phyloP scores from a whole-genome alignment of 1,140 invertebrate genomes.

The Pogonognathellus flavescens region DNA sequence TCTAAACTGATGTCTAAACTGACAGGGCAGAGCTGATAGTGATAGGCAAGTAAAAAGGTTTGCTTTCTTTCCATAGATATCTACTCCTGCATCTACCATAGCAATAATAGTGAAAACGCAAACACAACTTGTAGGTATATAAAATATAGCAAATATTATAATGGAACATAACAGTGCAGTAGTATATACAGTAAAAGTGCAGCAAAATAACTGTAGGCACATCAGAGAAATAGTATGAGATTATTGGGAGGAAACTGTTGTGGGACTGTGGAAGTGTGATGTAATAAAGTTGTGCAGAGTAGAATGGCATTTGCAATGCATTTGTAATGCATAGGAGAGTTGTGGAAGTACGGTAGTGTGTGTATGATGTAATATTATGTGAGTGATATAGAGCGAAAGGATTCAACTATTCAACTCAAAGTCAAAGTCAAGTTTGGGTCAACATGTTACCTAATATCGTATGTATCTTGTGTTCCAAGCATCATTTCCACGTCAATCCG shows the following conservation, averaged over 20 bases:
- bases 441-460: slow-evolving; percentile 61
- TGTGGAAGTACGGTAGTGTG: too few species aligned
- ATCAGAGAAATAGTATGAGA: neutral
- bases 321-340: too few species aligned
- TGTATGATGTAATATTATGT: too few species aligned
- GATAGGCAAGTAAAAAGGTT: slow-evolving; percentile 36
- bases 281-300: neutral
- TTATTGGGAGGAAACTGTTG: slow-evolving; percentile 14
- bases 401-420: slow-evolving; percentile 30
- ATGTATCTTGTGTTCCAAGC: slow-evolving; percentile 59
- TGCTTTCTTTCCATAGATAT: neutral
- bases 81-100: neutral
- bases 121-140: neutral
- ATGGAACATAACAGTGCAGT: neutral
- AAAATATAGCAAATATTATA: neutral
- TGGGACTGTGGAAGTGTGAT: neutral
- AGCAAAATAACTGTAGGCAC: neutral
- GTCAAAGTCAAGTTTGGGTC: slow-evolving; percentile 55
- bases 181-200: neutral
- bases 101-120: neutral
- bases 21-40: slow-evolving; percentile 34
- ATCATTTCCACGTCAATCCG: slow-evolving; percentile 61
- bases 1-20: slow-evolving; percentile 47
- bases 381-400: neutral
- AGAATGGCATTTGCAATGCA: too few species aligned